Evolutionary conservation across 2,888 invertebrate genomes (phyloP), one percentile per base, ranked within the genome.

Genomic region (Copidosoma aretas): DNA sequence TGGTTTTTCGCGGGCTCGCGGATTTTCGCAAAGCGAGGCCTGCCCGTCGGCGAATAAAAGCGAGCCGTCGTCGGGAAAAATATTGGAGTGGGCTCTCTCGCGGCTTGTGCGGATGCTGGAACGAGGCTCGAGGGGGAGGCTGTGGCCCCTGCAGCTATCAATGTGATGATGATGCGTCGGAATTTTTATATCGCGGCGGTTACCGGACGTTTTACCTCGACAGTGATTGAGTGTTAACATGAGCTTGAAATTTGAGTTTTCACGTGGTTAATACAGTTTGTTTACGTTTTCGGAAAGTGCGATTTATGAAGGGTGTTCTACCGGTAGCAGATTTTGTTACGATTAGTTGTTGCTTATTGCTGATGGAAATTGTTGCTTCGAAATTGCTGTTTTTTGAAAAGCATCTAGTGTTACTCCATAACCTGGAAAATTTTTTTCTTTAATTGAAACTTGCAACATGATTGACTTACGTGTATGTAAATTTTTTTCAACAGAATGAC

Each of bases 1-100:
- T 68, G 61, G 75, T 78, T 76, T 79, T 77, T 71, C 69, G 64
- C 73, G 78, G 71, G 53, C 66, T 54, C 10, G 46, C 51, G 52
- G 62, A 62, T 64, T 71, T 65, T 68, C n/a, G 22, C 46, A 54
- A 60, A 24, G 65, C 72, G 71, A 64, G 54, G 49, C 54, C 65
- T n/a, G 49, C 8, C 25, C 54, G 51, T 57, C 4, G 2, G n/a
- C 12, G 46, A 64, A 70, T 60, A 63, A 52, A 46, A 39, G n/a
- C 15, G 17, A n/a, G 52, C 15, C 15, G 8, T 25, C 19, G 53
- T 58, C 39, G 57, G 62, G 62, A 65, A 65, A 65, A 69, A 59
- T 58, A 52, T 24, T 32, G 32, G 32, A 32, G 32, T 32, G 32
- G 32, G 32, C 32, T 32, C 32, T 32, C 32, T 32, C 32, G 32